phyloP scores from a whole-genome alignment of 1,140 invertebrate genomes.

The Schlechtendalia chinensis region DNA sequence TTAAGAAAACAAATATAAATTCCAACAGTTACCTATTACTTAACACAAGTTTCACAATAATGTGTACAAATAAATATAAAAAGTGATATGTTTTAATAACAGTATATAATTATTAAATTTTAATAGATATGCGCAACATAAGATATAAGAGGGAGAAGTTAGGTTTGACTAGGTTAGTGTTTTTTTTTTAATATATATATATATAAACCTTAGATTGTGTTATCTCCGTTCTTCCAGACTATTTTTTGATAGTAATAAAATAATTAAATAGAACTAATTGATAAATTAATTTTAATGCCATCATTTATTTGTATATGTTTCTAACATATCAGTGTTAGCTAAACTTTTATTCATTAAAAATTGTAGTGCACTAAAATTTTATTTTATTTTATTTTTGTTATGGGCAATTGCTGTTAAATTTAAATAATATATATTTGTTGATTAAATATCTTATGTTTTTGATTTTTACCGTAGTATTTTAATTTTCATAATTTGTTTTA shows the following conservation, averaged over 20 bases:
- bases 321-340: no score
- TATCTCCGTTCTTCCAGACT: constrained; percentile 22
- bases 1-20: neutral
- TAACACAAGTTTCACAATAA: no score
- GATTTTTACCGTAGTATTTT: no score
- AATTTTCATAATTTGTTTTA: no score
- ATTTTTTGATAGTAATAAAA: constrained; percentile 1
- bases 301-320: no score
- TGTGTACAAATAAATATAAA: no score
- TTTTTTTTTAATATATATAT: no score
- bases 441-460: no score
- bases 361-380: neutral
- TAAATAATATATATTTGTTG: no score
- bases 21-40: neutral
- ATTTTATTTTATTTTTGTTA: neutral
- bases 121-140: neutral
- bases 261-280: constrained; percentile 5
- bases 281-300: no score
- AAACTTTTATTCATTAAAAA: neutral
- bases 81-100: no score
- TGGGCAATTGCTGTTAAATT: neutral
- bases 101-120: no score
- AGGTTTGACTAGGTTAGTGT: neutral
- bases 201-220: neutral
- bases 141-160: neutral